phyloP scores from a whole-genome alignment of 2,888 invertebrate species.

The Scelioninae gen. 2 region DNA sequence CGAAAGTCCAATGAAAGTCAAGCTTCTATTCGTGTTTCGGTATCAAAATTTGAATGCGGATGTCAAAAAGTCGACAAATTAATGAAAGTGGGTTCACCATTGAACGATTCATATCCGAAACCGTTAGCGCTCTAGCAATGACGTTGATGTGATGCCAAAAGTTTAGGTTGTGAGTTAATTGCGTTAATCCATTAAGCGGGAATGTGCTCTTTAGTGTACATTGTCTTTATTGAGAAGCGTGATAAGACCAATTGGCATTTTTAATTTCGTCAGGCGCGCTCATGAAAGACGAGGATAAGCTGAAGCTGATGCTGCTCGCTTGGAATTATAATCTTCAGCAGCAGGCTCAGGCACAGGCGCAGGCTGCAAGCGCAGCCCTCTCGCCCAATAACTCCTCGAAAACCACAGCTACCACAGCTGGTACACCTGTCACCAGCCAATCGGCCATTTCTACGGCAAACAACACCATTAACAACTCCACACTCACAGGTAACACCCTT shows the following conservation, averaged over 20 bases:
- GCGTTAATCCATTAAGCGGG: slow-evolving; percentile 1
- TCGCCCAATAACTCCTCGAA: slow-evolving; percentile 74
- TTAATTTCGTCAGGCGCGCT: slow-evolving; percentile 76
- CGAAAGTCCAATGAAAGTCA: no score
- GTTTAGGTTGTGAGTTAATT: no score
- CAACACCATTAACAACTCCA: slow-evolving; percentile 74
- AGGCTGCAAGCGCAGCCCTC: slow-evolving; percentile 72
- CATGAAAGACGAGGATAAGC: slow-evolving; percentile 91
- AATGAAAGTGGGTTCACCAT: slow-evolving; percentile 1
- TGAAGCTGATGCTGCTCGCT: slow-evolving; percentile 91
- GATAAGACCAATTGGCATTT: slow-evolving; percentile 68
- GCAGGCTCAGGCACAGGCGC: slow-evolving; percentile 72
- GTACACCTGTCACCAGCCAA: slow-evolving; percentile 74
- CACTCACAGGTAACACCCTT: slow-evolving; percentile 74
- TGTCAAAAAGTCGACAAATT: neutral
- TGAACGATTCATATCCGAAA: slow-evolving; percentile 5
- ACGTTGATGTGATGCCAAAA: slow-evolving; percentile 8
- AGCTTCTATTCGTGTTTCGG: no score
- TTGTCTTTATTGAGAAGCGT: slow-evolving; percentile 41
- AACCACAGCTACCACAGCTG: slow-evolving; percentile 70
- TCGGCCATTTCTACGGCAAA: slow-evolving; percentile 74
- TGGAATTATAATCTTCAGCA: slow-evolving; percentile 90
- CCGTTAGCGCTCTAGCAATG: slow-evolving; percentile 1
- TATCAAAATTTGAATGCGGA: neutral
- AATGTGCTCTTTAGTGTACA: slow-evolving; percentile 22